Evolutionary conservation across 2,797 vertebrate species (phyloP).

Genomic region (Diplodus sargus): DNA sequence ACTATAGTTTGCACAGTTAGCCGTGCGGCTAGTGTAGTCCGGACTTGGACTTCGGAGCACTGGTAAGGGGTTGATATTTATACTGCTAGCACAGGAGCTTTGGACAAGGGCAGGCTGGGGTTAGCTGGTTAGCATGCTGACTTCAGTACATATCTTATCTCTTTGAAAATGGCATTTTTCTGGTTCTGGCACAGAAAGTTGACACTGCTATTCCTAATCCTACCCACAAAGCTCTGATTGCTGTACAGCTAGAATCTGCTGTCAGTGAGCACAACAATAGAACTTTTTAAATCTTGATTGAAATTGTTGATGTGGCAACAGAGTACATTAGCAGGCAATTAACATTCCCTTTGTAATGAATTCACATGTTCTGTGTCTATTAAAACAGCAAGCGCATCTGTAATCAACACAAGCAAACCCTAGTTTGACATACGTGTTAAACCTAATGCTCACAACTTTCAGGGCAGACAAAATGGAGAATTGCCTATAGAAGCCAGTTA

Average conservation of each 20-base stretch:
- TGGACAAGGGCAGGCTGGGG: too few relatives aligned
- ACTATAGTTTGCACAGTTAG: too few relatives aligned
- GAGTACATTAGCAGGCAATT: neutral
- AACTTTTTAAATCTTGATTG: neutral
- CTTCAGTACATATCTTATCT: too few relatives aligned
- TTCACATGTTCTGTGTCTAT: neutral
- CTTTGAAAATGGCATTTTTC: neutral
- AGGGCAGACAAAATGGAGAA: constrained; percentile 25
- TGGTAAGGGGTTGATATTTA: too few relatives aligned
- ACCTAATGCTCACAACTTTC: constrained; percentile 13
- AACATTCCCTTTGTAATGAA: neutral
- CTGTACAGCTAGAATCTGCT: neutral
- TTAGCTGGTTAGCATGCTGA: too few relatives aligned
- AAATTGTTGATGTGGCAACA: neutral
- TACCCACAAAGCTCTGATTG: neutral
- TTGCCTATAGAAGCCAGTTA: neutral
- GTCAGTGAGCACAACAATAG: neutral
- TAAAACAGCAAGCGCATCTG: neutral
- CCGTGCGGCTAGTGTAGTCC: too few relatives aligned
- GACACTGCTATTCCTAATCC: neutral
- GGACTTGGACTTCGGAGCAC: too few relatives aligned
- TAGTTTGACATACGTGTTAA: neutral
- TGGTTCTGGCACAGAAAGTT: neutral
- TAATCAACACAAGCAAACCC: neutral
- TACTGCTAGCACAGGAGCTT: too few relatives aligned